phyloP scores from a whole-genome alignment of 2,888 invertebrate genomes.

The Oscheius sp. region DNA sequence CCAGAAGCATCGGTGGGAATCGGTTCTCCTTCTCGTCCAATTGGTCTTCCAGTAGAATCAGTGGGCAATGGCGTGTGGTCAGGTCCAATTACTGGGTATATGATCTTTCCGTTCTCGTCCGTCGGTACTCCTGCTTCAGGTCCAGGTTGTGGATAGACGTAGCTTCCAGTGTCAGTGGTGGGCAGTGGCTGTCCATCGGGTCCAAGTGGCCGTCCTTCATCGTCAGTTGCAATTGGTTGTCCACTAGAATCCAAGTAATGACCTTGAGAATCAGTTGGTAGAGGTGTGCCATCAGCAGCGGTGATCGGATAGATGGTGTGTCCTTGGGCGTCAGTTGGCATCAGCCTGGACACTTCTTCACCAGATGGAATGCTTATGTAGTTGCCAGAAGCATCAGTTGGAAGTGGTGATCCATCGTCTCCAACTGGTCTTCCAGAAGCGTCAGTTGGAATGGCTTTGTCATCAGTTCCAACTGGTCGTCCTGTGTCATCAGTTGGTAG shows the following conservation, averaged over 20 bases:
- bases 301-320: too few species aligned
- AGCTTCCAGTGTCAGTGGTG: constrained; percentile 56
- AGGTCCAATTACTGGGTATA: constrained; percentile 43
- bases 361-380: too few species aligned
- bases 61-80: constrained; percentile 49
- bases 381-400: too few species aligned
- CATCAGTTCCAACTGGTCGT: constrained; percentile 39
- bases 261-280: constrained; percentile 44
- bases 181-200: constrained; percentile 44
- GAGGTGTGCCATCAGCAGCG: constrained; percentile 26
- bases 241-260: constrained; percentile 39
- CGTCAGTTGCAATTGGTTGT: constrained; percentile 42
- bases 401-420: too few species aligned
- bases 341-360: too few species aligned
- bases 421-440: constrained; percentile 42
- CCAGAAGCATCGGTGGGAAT: constrained; percentile 61
- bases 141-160: constrained; percentile 40
- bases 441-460: constrained; percentile 46
- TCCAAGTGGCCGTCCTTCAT: constrained; percentile 47
- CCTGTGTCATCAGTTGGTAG: constrained; percentile 50
- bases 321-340: too few species aligned
- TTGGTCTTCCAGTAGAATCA: constrained; percentile 50
- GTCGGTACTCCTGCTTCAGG: constrained; percentile 43
- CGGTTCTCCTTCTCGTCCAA: constrained; percentile 40
- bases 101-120: constrained; percentile 44